These are phyloP conservation scores for Chelonus formosanus DNA, from an alignment of 2,888 invertebrate genomes.

Conservation along the genomic window DNA sequence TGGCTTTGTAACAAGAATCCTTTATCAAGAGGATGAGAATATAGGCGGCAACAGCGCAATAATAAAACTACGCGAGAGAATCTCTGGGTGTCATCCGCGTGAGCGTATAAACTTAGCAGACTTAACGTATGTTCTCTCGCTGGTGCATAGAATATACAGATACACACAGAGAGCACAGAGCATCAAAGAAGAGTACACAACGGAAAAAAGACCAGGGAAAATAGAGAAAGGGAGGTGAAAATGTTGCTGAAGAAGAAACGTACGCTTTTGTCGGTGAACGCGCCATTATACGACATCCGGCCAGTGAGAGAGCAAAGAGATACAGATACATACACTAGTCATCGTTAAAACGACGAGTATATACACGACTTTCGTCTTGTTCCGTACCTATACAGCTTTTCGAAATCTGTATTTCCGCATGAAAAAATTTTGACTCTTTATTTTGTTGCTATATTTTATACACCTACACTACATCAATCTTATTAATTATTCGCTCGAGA, in stretches of 20 bases:
- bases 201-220: constrained; percentile 7
- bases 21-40: constrained; percentile 36
- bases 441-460: no score
- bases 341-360: constrained; percentile 9
- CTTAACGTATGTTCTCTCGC: no score
- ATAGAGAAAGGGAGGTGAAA: constrained; percentile 42
- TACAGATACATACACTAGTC: constrained; percentile 3
- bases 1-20: constrained; percentile 33
- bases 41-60: background rate
- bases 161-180: background rate
- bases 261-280: constrained; percentile 51
- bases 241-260: constrained; percentile 40
- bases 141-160: background rate
- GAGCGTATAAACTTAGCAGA: constrained; percentile 4
- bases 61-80: background rate
- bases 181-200: background rate
- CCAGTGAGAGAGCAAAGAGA: constrained; percentile 9
- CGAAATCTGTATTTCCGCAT: background rate
- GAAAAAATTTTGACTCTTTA: background rate
- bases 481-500: no score
- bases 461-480: no score
- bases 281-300: constrained; percentile 54
- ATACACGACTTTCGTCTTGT: background rate
- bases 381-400: background rate
- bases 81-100: background rate